Conservation (phyloP, 2,888 invertebrate species). For the Chymomyza caudatula region DNA sequence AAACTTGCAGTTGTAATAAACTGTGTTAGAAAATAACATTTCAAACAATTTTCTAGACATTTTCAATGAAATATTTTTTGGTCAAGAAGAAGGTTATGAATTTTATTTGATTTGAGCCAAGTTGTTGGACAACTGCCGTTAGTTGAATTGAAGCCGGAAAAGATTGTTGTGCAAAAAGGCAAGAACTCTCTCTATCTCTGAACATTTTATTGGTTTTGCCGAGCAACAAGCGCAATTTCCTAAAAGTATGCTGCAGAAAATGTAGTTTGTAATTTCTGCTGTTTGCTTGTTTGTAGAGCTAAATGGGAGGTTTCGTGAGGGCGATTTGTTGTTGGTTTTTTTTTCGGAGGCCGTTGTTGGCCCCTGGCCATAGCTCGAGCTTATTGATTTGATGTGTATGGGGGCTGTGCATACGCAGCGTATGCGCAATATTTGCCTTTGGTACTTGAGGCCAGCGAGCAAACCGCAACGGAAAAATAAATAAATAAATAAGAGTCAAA, state of each 20-base stretch:
- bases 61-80: constrained; percentile 1
- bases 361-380: constrained; percentile 5
- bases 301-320: constrained; percentile 15
- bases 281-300: constrained; percentile 39
- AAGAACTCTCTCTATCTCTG: constrained; percentile 3
- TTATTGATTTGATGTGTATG: constrained; percentile 53
- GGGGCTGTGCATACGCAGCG: constrained; percentile 48
- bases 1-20: not conserved
- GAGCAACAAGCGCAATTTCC: constrained; percentile 37
- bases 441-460: constrained; percentile 45
- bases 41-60: constrained; percentile 4
- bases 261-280: constrained; percentile 17
- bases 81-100: constrained; percentile 1
- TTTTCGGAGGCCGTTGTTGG: constrained; percentile 25
- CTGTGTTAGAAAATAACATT: not conserved
- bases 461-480: constrained; percentile 44
- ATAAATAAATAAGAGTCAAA: constrained; percentile 41
- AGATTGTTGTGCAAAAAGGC: not conserved
- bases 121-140: not conserved
- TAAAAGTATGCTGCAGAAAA: constrained; percentile 56
- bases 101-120: constrained; percentile 13
- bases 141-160: not conserved
- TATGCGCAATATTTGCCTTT: constrained; percentile 63
- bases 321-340: constrained; percentile 3
- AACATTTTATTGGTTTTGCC: constrained; percentile 16